phyloP scores from a whole-genome alignment of 2,888 invertebrate genomes.

The Nomada hirtipes region DNA sequence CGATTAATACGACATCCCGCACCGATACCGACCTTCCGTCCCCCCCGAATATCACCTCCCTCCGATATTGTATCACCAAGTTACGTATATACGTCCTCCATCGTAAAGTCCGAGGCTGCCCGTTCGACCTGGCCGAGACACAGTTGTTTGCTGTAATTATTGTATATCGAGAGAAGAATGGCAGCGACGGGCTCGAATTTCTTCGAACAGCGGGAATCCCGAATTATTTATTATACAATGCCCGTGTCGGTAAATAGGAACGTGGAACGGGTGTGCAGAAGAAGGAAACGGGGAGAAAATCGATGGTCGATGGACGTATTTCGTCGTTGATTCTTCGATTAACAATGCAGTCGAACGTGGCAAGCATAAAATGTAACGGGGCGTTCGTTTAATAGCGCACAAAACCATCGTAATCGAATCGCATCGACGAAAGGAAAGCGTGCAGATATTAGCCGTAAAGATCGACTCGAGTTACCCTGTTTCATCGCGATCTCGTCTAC shows the following conservation, averaged over 20 bases:
- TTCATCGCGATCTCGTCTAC: too few species aligned
- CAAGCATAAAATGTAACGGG: conserved; percentile 15
- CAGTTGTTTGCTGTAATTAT: neutral
- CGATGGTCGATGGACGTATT: neutral
- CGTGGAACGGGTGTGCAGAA: neutral
- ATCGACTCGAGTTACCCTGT: conserved; percentile 8
- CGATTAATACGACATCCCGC: conserved; percentile 18
- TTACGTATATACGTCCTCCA: neutral
- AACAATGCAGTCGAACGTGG: neutral
- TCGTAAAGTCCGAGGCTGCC: neutral
- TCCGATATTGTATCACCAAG: neutral
- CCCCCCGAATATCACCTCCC: neutral
- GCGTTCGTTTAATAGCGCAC: conserved; percentile 16
- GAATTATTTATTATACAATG: conserved; percentile 19
- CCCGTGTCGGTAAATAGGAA: conserved; percentile 8
- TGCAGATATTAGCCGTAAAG: neutral
- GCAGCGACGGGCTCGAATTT: neutral
- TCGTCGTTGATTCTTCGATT: neutral
- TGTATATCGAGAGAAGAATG: neutral
- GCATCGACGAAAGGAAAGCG: conserved; percentile 1
- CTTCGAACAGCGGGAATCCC: neutral
- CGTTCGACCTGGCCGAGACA: neutral
- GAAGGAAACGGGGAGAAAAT: neutral
- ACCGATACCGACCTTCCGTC: neutral
- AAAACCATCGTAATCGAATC: conserved; percentile 39